A percentile compares a stretch with the other conserved stretches of the same genome.
Conservation (phyloP, 2,797 vertebrate species). For the Calcarius lapponicus region DNA sequence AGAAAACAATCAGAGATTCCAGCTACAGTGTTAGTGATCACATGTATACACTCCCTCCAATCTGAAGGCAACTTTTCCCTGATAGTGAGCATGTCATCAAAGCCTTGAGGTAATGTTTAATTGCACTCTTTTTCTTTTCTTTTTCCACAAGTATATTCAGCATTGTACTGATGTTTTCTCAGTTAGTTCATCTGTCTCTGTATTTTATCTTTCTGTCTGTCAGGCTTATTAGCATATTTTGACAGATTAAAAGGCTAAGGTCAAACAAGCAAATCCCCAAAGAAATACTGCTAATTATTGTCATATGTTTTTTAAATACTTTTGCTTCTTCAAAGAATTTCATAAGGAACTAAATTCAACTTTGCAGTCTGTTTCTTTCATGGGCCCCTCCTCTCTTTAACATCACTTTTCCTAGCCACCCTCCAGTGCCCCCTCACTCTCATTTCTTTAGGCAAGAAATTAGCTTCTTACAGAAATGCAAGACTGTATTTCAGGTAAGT, state of each 20-base stretch:
- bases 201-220: slow-evolving; percentile 76
- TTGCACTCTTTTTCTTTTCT: slow-evolving; percentile 13
- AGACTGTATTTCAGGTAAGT: not conserved
- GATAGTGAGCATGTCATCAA: not conserved
- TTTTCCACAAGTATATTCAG: slow-evolving; percentile 40
- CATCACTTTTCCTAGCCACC: not conserved
- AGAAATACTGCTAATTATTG: slow-evolving; percentile 79
- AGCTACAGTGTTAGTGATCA: not conserved
- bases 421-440: not conserved
- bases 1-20: not conserved
- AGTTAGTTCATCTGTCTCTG: slow-evolving; percentile 53
- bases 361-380: slow-evolving; percentile 66
- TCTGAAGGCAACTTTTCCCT: slow-evolving; percentile 24
- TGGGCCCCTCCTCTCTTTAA: slow-evolving; percentile 1
- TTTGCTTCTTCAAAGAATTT: slow-evolving; percentile 76
- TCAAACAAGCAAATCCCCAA: slow-evolving; percentile 79
- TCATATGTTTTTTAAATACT: slow-evolving; percentile 79
- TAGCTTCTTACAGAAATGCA: not conserved
- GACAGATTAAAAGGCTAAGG: slow-evolving; percentile 81
- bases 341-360: slow-evolving; percentile 70
- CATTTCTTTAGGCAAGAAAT: not conserved
- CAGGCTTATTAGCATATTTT: slow-evolving; percentile 76
- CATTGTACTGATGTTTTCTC: slow-evolving; percentile 66
- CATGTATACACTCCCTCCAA: not conserved
- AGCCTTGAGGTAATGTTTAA: slow-evolving; percentile 51